Evolutionary conservation across 1,140 invertebrate genomes (phyloP), one percentile per base, ranked within the genome.

Genomic region (Drosophila sturtevanti): DNA sequence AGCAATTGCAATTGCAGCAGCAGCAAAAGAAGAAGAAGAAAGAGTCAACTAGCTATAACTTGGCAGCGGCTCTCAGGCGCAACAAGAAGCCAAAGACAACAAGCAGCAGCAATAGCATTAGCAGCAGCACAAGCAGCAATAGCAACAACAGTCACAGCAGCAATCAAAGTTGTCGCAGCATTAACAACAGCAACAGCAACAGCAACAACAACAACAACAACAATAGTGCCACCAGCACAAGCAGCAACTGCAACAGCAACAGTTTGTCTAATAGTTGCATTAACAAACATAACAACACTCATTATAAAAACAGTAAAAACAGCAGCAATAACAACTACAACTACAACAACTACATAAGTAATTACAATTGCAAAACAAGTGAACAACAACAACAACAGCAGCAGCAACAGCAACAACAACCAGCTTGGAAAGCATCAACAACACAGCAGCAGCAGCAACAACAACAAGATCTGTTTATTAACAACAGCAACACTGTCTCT

Each of bases 291-390:
- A 87, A 68, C 82, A 89, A 55, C 84, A 71, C 79, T 79, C 68
- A 89, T 79, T 87, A 84, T 79, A 89, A 72, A 77, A 89, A 89
- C 82, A 87, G 82, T 78, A 87, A 89, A 79, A 81, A 81, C 81
- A 63, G 56, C 63, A 77, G 22, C 48, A 58, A 56, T 64, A 74
- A 27, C 41, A 60, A 48, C 61, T 65, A 35, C 63, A 71, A 68
- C 62, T 82, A 87, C 63, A 86, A 87, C 72, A 77, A 87, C 82
- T 73, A 87, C 84, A 67, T 82, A 41, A 79, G 58, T 89, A 84
- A 89, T 87, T 87, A 87, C 67, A 89, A 80, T 89, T 89, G 77
- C 85, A 89, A 85, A 84, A 78, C 85, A 89, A 89, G 54, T 59
- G 78, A 87, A 67, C 80, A 82, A 76, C 86, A 89, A 76, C 38